phyloP scores from a whole-genome alignment of 2,113 vertebrate genomes.

The Uropsilus gracilis region DNA sequence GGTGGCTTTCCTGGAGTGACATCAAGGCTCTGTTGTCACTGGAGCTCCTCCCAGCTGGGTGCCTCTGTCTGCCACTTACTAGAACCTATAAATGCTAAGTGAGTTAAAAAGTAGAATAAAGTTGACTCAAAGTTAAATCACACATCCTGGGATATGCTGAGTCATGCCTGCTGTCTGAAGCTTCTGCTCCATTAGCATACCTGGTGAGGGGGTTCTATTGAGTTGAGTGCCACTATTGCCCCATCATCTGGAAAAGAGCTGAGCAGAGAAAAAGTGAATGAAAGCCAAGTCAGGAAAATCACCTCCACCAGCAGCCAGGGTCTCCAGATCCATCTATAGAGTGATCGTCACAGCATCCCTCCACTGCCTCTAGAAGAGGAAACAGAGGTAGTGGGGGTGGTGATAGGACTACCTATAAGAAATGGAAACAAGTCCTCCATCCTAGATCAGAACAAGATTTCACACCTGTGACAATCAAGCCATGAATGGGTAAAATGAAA shows the following conservation, averaged over 20 bases:
- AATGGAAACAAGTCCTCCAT: too few species aligned
- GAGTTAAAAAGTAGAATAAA: slow-evolving; percentile 59
- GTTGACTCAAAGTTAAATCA: slow-evolving; percentile 62
- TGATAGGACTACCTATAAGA: rapidly evolving
- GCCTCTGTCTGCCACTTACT: neutral
- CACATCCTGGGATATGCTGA: neutral
- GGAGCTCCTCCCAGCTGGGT: slow-evolving; percentile 22
- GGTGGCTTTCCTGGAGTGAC: slow-evolving; percentile 72
- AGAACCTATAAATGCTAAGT: slow-evolving; percentile 20
- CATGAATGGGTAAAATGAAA: rapidly evolving
- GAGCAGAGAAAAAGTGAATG: neutral
- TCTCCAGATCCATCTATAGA: too few species aligned
- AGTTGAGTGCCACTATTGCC: neutral
- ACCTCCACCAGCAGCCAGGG: rapidly evolving
- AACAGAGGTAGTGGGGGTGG: too few species aligned
- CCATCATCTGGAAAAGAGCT: neutral
- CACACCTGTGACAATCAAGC: neutral
- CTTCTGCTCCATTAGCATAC: neutral
- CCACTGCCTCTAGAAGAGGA: neutral
- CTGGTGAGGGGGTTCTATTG: neutral
- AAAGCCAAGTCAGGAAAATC: rapidly evolving
- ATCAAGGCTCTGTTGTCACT: slow-evolving; percentile 12
- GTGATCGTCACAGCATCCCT: neutral
- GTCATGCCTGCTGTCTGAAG: neutral
- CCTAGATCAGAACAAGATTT: neutral